These are phyloP conservation scores for Pelobates cultripes DNA, from an alignment of 2,797 vertebrate species.

Conservation along the genomic window DNA sequence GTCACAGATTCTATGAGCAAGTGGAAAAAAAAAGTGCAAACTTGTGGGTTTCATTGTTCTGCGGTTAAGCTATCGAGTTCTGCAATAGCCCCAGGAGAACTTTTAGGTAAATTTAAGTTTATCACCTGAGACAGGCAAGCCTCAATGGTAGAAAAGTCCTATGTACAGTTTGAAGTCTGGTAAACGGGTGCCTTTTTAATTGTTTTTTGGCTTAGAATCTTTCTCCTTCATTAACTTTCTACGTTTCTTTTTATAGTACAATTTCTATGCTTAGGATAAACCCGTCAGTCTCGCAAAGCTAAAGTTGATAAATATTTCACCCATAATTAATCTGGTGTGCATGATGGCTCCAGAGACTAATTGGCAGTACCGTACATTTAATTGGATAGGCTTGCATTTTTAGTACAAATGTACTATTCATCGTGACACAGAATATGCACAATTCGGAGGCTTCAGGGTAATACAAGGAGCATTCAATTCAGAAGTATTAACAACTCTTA, in stretches of 20 bases:
- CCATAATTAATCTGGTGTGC: conserved; percentile 56
- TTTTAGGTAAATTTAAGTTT: conserved; percentile 44
- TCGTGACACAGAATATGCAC: conserved; percentile 31
- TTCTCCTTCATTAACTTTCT: conserved; percentile 51
- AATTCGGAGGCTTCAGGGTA: conserved; percentile 19
- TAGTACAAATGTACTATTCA: conserved; percentile 47
- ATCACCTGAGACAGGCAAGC: conserved; percentile 44
- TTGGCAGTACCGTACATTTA: conserved; percentile 49
- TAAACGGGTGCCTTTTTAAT: conserved; percentile 50
- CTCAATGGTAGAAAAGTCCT: conserved; percentile 26
- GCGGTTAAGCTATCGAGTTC: conserved; percentile 36
- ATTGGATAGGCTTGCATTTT: conserved; percentile 42
- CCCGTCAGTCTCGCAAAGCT: conserved; percentile 40
- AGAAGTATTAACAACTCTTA: conserved; percentile 52
- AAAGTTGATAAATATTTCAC: conserved; percentile 53
- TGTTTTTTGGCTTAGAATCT: conserved; percentile 50
- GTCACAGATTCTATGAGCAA: conserved; percentile 33
- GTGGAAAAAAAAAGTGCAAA: conserved; percentile 46
- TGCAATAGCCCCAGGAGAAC: conserved; percentile 39
- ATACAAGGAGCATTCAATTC: conserved; percentile 47
- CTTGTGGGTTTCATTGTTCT: conserved; percentile 42
- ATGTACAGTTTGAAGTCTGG: conserved; percentile 30
- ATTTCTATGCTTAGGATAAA: conserved; percentile 41
- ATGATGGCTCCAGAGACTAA: conserved; percentile 53
- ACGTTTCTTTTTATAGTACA: conserved; percentile 49